phyloP scores from a whole-genome alignment of 2,797 vertebrate genomes.

The Xerus rutilus region DNA sequence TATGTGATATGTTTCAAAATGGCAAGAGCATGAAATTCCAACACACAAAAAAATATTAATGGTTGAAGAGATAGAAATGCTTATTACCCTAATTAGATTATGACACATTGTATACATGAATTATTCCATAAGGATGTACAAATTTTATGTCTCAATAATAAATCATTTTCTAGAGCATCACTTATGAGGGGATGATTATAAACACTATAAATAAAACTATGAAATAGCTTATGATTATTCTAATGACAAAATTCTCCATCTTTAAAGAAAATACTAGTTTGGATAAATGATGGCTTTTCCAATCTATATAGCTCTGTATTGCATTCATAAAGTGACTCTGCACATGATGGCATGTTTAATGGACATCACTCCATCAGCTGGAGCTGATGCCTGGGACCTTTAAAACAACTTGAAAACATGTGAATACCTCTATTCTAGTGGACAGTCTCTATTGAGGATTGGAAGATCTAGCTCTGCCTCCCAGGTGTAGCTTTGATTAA shows the following conservation, averaged over 20 bases:
- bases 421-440: not conserved
- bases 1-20: not conserved
- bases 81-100: not conserved
- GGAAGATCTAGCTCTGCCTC: not conserved
- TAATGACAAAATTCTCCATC: not conserved
- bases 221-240: not conserved
- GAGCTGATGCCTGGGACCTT: not conserved
- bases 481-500: not conserved
- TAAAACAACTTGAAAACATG: not conserved
- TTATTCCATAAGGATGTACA: not conserved
- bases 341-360: not conserved
- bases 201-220: not conserved
- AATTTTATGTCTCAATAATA: not conserved
- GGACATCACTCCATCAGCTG: not conserved
- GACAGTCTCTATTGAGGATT: not conserved
- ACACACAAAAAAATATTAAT: too few species aligned
- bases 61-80: too few species aligned
- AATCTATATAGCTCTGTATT: not conserved
- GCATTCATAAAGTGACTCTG: not conserved
- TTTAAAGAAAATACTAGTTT: not conserved
- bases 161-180: constrained; percentile 24
- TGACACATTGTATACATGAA: too few species aligned
- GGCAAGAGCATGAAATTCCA: too few species aligned
- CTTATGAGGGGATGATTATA: constrained; percentile 18
- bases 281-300: not conserved